These are phyloP conservation scores for Pristionchus fissidentatus DNA, from an alignment of 2,888 invertebrate species.

Conservation along the genomic window DNA sequence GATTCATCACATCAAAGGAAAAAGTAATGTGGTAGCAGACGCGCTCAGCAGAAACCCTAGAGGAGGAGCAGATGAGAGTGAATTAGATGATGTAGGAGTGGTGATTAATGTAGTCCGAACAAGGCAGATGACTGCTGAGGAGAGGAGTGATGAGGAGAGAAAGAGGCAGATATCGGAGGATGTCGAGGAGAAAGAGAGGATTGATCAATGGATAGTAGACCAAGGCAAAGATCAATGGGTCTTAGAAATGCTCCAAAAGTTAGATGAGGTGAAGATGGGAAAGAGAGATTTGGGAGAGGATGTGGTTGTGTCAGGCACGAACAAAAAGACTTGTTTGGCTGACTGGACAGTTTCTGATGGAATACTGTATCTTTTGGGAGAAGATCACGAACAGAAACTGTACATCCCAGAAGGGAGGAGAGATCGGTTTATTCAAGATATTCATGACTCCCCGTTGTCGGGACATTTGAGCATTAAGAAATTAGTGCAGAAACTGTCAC, in stretches of 20 bases:
- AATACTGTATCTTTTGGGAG: too few relatives aligned
- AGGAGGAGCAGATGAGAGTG: neutral
- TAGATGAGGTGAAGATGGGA: too few relatives aligned
- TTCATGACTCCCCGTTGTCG: too few relatives aligned
- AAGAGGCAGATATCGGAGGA: conserved; percentile 38
- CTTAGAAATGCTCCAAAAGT: conserved; percentile 41
- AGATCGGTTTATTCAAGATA: too few relatives aligned
- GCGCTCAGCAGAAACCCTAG: conserved; percentile 45
- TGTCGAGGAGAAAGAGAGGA: conserved; percentile 44
- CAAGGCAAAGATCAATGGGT: too few relatives aligned
- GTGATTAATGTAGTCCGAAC: neutral
- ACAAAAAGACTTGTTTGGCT: neutral
- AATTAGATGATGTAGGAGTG: neutral
- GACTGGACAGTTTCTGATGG: neutral
- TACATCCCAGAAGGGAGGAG: too few relatives aligned
- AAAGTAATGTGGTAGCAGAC: conserved; percentile 48
- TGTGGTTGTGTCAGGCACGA: conserved; percentile 46
- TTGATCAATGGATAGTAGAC: too few relatives aligned
- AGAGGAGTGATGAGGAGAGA: conserved; percentile 52
- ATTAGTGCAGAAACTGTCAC: neutral
- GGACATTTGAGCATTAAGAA: neutral
- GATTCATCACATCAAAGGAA: conserved; percentile 48
- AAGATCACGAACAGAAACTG: too few relatives aligned
- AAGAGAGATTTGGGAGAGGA: conserved; percentile 41
- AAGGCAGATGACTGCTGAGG: conserved; percentile 38